Percentiles rank a stretch among this genome's conserved stretches.
These are phyloP conservation scores for Bellardia bayeri DNA, from an alignment of 2,888 invertebrate genomes.

Conservation along the genomic window DNA sequence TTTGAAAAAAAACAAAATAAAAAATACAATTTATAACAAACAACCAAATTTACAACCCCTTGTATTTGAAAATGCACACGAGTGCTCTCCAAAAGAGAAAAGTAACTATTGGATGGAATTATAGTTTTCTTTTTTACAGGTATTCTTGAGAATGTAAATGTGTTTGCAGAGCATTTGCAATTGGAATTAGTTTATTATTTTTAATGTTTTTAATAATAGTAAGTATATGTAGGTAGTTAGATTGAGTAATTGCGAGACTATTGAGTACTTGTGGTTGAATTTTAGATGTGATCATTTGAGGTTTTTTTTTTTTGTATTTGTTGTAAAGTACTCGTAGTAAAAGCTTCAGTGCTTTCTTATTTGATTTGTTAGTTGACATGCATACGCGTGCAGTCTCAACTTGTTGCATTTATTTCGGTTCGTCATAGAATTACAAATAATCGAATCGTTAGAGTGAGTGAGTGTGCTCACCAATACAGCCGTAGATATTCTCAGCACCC, in stretches of 20 bases:
- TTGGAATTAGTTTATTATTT: no score
- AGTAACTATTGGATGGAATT: not conserved
- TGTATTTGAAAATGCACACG: not conserved
- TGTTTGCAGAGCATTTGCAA: not conserved
- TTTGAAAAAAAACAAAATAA: not conserved
- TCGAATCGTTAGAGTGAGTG: conserved; percentile 18
- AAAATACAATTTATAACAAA: conserved; percentile 24
- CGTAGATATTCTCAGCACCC: conserved; percentile 21
- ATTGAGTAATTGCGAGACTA: conserved; percentile 1
- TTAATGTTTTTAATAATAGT: no score
- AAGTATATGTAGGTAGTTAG: not conserved
- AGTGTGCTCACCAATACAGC: not conserved
- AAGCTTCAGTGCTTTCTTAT: conserved; percentile 50
- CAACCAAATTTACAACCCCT: conserved; percentile 46
- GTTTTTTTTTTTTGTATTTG: not conserved
- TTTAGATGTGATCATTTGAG: conserved; percentile 28
- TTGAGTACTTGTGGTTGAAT: conserved; percentile 32
- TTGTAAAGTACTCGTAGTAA: not conserved
- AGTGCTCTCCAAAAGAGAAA: not conserved
- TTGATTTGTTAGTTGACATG: not conserved
- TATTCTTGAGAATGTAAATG: not conserved
- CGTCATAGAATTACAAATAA: conserved; percentile 38
- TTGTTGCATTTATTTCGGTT: conserved; percentile 49
- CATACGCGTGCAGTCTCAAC: conserved; percentile 38
- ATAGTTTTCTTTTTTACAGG: not conserved